Evolutionary conservation across 2,888 invertebrate genomes (phyloP), one percentile per base, ranked within the genome.

Genomic region (Zygothrica quintamaculata): DNA sequence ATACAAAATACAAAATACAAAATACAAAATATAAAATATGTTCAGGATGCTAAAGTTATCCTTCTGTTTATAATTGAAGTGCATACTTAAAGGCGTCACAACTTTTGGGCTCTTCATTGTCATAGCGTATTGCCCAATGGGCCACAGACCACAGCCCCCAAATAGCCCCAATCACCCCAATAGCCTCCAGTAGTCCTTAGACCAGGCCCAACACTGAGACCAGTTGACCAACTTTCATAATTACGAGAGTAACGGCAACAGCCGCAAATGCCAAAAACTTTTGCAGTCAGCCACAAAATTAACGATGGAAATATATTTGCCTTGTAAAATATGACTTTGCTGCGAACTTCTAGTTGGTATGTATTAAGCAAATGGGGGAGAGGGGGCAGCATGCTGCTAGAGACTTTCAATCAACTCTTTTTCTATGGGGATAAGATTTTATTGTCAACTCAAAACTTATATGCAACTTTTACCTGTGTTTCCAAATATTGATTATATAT

Each of bases 151-250:
- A 34, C 65, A 69, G 29, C 29, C 29, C 29, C 5, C 34, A 8
- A 31, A 31, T 4, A 31, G 36, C 36, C n/a, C 36, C 15, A 39
- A 29, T 29, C 34, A n/a, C 11, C 31, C 36, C 47, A 31, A 37
- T 31, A 12, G 51, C n/a, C n/a, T n/a, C n/a, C n/a, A n/a, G n/a
- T n/a, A n/a, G n/a, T n/a, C n/a, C n/a, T n/a, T n/a, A n/a, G n/a
- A n/a, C n/a, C n/a, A 55, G 16, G 40, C 34, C 31, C 26, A 57
- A 26, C 68, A 67, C 46, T 62, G 55, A 60, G 11, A 50, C 39
- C 77, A 71, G 71, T 77, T 80, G 81, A 62, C 66, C 82, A 80
- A 84, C 82, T 80, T 80, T 80, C 67, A 84, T 84, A 80, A 80
- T 80, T 84, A 84, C 65, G 65, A 77, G 64, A 74, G 73, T 62